Percentiles rank a stretch among this genome's conserved stretches.
phyloP scores from a whole-genome alignment of 2,797 vertebrate species.

The Fratercula arctica region DNA sequence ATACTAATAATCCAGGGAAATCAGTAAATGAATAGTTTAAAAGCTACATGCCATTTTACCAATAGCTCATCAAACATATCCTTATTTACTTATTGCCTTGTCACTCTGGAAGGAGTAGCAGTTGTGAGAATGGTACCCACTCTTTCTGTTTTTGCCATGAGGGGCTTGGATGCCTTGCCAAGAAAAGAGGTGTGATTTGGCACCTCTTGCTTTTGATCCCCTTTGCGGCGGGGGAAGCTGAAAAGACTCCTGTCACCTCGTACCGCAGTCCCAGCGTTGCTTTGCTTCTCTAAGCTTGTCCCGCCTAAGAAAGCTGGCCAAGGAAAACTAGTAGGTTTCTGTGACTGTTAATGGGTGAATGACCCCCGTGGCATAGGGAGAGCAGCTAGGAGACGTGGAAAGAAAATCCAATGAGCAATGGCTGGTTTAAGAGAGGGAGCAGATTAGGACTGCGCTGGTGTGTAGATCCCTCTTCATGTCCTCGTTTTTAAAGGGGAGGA shows the following conservation, averaged over 20 bases:
- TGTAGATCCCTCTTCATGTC: not conserved
- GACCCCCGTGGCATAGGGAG: rapidly evolving
- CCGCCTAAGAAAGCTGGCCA: not conserved
- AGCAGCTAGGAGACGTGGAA: not conserved
- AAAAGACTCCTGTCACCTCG: not conserved
- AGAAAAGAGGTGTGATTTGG: not conserved
- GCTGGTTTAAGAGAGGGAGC: not conserved
- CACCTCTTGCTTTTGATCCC: not conserved
- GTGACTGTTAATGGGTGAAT: not conserved
- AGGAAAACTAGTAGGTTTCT: not conserved
- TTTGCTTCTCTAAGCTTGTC: not conserved
- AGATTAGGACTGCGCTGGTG: not conserved
- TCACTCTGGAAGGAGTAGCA: not conserved
- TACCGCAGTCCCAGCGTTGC: not conserved
- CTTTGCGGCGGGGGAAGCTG: not conserved
- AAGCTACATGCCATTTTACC: not conserved
- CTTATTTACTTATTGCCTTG: not conserved
- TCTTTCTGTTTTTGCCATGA: not conserved
- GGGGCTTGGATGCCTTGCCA: not conserved
- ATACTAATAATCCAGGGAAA: not conserved
- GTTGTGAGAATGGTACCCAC: not conserved
- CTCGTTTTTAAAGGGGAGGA: not conserved
- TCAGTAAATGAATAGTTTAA: not conserved
- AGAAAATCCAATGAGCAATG: not conserved
- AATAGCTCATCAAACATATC: not conserved